phyloP scores from a whole-genome alignment of 37 sponge, comb jelly and placozoan species.

The Axinella damicornis region DNA sequence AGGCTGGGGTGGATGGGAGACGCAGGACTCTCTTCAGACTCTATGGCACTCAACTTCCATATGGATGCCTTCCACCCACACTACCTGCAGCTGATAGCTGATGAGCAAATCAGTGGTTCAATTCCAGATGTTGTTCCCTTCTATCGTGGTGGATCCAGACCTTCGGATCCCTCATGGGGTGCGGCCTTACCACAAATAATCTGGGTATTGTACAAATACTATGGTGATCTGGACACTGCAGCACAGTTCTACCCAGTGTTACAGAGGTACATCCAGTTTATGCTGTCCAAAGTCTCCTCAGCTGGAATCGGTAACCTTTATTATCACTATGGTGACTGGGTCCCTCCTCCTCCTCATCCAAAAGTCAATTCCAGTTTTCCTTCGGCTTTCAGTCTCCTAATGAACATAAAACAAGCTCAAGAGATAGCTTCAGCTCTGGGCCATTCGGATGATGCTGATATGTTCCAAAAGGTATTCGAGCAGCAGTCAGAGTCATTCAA shows the following conservation, averaged over 20 bases:
- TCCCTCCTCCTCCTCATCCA: conserved; percentile 67
- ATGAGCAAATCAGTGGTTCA: conserved; percentile 54
- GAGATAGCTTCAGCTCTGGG: conserved; percentile 50
- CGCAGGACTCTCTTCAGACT: conserved; percentile 71
- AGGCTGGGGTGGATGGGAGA: conserved; percentile 88
- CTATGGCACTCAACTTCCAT: conserved; percentile 70
- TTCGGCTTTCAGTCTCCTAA: conserved; percentile 63
- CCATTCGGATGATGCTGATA: not conserved
- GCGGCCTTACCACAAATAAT: conserved; percentile 69
- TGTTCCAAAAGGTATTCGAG: not conserved
- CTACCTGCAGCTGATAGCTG: conserved; percentile 41
- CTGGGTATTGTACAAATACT: conserved; percentile 47
- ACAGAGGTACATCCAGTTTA: conserved; percentile 22
- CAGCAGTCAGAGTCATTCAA: conserved; percentile 41
- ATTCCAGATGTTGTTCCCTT: conserved; percentile 82
- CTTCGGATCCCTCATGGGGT: conserved; percentile 83
- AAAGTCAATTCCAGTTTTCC: conserved; percentile 45
- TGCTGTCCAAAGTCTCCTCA: conserved; percentile 45
- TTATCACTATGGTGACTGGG: conserved; percentile 82
- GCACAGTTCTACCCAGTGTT: conserved; percentile 9
- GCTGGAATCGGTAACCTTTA: conserved; percentile 41
- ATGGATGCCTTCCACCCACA: conserved; percentile 50
- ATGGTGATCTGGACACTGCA: conserved; percentile 33
- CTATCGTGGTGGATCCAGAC: conserved; percentile 62
- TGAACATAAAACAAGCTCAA: conserved; percentile 40